Base-by-base conservation (phyloP, 30 jellyfish, hydroid and myxozoan genomes). In the Chrysaora quinquecirrha region DNA sequence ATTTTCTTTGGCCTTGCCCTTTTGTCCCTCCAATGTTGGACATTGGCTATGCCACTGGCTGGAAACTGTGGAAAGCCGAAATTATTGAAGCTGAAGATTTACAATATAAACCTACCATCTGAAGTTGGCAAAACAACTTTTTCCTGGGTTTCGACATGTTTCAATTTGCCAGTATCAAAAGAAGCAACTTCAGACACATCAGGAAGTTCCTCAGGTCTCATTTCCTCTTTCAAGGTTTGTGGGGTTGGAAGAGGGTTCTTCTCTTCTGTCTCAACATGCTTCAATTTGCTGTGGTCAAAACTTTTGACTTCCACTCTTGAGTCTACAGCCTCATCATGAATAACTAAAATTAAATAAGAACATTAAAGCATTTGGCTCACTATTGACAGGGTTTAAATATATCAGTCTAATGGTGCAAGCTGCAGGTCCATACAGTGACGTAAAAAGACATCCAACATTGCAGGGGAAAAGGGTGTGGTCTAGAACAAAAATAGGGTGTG, bases 161-260 rank as follows among this genome's bases (percentile, higher is more conserved):
- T 82, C 75, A 90, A 52, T 58, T 83, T 75, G 9, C 65, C 19
- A 18, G 90, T 9, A 71, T 82, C 97, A 75, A 90, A 90, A 11
- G 73, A 52, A 10, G 56, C 87, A 73, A 90, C 97, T 2, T 66
- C 96, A 2, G 96, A 85, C 14, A 91, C 98, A 84, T 91, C 98
- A 18, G 98, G 96, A 2, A 91, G 65, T 0, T 25, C 2, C 3
- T 91, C 98, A 21, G 98, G 98, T 31, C 95, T 48, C 90, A 80
- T 70, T 64, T 91, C 98, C 31, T 78, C 94, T 35, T 79, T 84
- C 29, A 91, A 47, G 14, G 90, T 80, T 30, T 75, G 87, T 1
- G 96, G 90, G 4, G 98, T 91, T 38, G 98, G 98, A 19, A 91
- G 83, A 11, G 96, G 95, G 73, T 91, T 91, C 84, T 91, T 91